These are phyloP conservation scores for Cotesia congregata DNA, from an alignment of 2,888 invertebrate genomes.

Conservation along the genomic window DNA sequence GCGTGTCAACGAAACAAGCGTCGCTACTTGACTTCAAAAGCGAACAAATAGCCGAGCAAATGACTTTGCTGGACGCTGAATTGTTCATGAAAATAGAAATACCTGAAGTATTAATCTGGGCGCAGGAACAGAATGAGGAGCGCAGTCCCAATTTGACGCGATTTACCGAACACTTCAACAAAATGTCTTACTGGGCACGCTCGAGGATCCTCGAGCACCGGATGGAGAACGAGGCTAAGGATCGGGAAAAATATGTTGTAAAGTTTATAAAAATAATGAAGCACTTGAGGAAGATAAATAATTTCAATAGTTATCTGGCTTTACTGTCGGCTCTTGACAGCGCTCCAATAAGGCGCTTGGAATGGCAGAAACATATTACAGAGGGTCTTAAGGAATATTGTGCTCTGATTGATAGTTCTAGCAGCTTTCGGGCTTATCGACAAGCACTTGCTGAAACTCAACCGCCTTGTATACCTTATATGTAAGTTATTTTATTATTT, in stretches of 20 bases:
- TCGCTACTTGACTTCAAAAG: conserved; percentile 94
- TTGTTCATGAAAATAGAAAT: conserved; percentile 97
- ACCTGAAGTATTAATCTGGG: conserved; percentile 97
- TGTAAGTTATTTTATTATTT: conserved; percentile 77
- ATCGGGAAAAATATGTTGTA: conserved; percentile 93
- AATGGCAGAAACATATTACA: conserved; percentile 92
- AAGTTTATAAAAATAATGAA: conserved; percentile 99
- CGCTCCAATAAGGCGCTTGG: conserved; percentile 91
- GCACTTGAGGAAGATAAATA: conserved; percentile 95
- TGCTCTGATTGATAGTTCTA: conserved; percentile 96
- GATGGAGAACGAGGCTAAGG: conserved; percentile 84
- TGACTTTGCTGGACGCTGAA: conserved; percentile 96
- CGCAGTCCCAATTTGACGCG: conserved; percentile 95
- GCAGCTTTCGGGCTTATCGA: conserved; percentile 96
- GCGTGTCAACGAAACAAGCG: conserved; percentile 74
- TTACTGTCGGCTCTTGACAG: conserved; percentile 96
- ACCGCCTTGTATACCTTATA: conserved; percentile 99
- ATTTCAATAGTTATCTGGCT: conserved; percentile 98
- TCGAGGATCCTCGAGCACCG: conserved; percentile 90
- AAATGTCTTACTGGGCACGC: conserved; percentile 98
- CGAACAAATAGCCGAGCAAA: conserved; percentile 96
- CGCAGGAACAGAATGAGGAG: conserved; percentile 97
- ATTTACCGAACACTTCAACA: conserved; percentile 99
- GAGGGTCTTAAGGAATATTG: conserved; percentile 96
- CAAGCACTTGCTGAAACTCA: conserved; percentile 94